These are phyloP conservation scores for Graphium colonna DNA, from an alignment of 2,888 invertebrate species.

Conservation along the genomic window DNA sequence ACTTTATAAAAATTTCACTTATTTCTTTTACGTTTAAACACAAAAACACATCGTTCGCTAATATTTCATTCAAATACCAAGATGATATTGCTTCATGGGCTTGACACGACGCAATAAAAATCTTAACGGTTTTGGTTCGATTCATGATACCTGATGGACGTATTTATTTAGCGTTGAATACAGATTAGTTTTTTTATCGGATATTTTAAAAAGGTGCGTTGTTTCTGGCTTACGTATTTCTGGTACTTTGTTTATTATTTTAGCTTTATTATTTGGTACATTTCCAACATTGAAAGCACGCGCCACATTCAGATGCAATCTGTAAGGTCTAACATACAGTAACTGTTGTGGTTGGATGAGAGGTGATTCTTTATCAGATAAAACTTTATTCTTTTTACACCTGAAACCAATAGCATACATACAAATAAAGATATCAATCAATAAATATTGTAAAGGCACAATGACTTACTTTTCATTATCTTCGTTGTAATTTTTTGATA, in stretches of 20 bases:
- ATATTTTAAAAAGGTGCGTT: slow-evolving; percentile 1
- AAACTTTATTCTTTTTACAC: slow-evolving; percentile 1
- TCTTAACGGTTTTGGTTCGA: neutral
- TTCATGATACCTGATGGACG: neutral
- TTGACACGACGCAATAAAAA: neutral
- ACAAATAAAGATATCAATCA: neutral
- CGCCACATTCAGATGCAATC: slow-evolving; percentile 39
- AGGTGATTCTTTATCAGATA: slow-evolving; percentile 17
- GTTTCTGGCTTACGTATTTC: slow-evolving; percentile 8
- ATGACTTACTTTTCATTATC: neutral
- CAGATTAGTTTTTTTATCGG: slow-evolving; percentile 15
- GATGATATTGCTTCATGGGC: too few species aligned
- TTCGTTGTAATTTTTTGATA: neutral
- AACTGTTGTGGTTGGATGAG: slow-evolving; percentile 20
- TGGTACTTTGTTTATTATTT: slow-evolving; percentile 9
- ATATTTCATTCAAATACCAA: too few species aligned
- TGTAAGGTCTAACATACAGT: slow-evolving; percentile 15
- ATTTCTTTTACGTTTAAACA: too few species aligned
- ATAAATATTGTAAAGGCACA: neutral
- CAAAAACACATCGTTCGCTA: too few species aligned
- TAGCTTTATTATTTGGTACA: slow-evolving; percentile 13
- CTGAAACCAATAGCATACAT: neutral
- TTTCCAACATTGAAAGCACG: slow-evolving; percentile 34
- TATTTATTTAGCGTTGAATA: slow-evolving; percentile 11
- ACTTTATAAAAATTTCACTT: too few species aligned